A percentile compares a stretch with the other conserved stretches of the same genome.
Evolutionary conservation across 2,888 invertebrate species (phyloP).

Genomic region (Luffia ferchaultella): DNA sequence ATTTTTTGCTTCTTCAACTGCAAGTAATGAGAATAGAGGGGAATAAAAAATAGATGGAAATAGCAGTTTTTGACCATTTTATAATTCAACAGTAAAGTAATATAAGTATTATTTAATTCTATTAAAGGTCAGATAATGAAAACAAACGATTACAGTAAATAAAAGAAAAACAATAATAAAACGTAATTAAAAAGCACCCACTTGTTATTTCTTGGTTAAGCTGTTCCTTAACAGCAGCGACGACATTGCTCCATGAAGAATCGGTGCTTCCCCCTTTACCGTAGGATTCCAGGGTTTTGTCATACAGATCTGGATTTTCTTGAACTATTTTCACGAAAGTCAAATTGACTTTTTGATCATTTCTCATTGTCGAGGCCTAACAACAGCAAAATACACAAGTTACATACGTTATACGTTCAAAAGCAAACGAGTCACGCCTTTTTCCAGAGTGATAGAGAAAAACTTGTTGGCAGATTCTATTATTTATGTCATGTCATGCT

Average conservation of each 20-base stretch:
- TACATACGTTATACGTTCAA: no score
- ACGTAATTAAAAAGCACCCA: slow-evolving; percentile 13
- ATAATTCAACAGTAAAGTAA: neutral
- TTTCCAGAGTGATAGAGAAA: no score
- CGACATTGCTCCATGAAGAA: slow-evolving; percentile 23
- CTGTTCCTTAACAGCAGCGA: slow-evolving; percentile 20
- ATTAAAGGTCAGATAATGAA: neutral
- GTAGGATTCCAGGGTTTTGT: slow-evolving; percentile 47
- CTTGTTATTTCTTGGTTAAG: slow-evolving; percentile 26
- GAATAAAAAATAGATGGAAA: neutral
- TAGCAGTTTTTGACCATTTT: neutral
- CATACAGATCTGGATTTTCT: slow-evolving; percentile 51
- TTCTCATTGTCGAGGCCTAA: slow-evolving; percentile 46
- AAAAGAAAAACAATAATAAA: neutral
- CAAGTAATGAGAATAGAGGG: slow-evolving; percentile 13
- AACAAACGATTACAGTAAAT: neutral
- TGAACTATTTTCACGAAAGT: slow-evolving; percentile 54
- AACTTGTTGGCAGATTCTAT: no score
- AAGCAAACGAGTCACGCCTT: no score
- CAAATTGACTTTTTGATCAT: slow-evolving; percentile 46
- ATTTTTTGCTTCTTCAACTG: slow-evolving; percentile 26
- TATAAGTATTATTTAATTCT: neutral
- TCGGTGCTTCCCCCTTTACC: slow-evolving; percentile 22
- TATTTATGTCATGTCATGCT: no score
- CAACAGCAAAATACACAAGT: no score